These are phyloP conservation scores for Pachycephala philippinensis DNA, from an alignment of 2,113 vertebrate genomes.

Conservation along the genomic window DNA sequence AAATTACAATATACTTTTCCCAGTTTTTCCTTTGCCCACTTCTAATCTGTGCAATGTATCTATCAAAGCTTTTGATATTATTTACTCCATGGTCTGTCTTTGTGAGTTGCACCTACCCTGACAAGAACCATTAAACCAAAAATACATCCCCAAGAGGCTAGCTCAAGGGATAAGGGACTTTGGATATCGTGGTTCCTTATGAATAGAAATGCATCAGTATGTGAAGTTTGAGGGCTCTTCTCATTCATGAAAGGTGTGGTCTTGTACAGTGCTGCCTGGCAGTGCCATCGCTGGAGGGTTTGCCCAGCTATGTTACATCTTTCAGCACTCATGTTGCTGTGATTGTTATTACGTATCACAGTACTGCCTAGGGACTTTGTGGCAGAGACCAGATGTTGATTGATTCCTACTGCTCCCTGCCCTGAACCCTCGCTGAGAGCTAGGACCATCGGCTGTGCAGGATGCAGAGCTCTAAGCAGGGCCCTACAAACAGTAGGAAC, in stretches of 20 bases:
- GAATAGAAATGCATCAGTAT: neutral
- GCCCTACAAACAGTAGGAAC: neutral
- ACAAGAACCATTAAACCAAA: neutral
- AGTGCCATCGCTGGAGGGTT: neutral
- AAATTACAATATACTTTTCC: neutral
- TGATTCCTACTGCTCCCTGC: neutral
- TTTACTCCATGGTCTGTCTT: neutral
- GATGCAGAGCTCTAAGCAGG: neutral
- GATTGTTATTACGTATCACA: neutral
- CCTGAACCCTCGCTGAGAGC: neutral
- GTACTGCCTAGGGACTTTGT: neutral
- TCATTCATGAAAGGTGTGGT: neutral
- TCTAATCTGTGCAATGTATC: neutral
- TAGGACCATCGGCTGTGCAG: neutral
- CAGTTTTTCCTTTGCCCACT: neutral
- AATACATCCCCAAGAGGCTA: neutral
- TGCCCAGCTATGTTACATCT: neutral
- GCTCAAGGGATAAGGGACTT: neutral
- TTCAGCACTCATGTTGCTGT: neutral
- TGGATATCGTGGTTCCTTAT: neutral
- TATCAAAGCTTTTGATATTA: neutral
- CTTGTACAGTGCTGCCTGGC: neutral
- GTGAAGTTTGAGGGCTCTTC: neutral
- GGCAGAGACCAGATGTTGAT: neutral
- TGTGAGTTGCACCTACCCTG: neutral